Percentiles rank a stretch among this genome's conserved stretches.
phyloP scores from a whole-genome alignment of 2,888 invertebrate genomes.

The Dromius quadrimaculatus region DNA sequence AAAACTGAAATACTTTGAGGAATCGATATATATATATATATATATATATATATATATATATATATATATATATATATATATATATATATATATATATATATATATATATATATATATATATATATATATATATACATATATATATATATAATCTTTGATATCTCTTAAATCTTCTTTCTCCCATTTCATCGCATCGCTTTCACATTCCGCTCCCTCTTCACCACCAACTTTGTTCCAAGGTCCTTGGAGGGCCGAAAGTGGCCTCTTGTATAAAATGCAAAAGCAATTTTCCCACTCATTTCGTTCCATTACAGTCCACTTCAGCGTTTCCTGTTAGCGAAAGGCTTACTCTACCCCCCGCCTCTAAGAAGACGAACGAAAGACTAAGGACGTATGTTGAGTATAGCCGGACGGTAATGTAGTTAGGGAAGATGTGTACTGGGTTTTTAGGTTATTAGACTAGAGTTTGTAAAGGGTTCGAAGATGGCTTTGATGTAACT shows the following conservation, averaged over 20 bases:
- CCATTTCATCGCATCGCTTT: neutral
- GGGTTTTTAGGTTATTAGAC: slow-evolving; percentile 35
- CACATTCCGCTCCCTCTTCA: neutral
- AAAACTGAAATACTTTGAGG: too few relatives aligned
- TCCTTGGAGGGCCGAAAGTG: slow-evolving; percentile 33
- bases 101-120: too few relatives aligned
- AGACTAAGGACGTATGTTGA: slow-evolving; percentile 12
- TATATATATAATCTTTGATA: too few relatives aligned
- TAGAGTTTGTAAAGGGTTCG: slow-evolving; percentile 3
- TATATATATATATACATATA: too few relatives aligned
- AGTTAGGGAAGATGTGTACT: slow-evolving; percentile 13
- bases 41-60: too few relatives aligned
- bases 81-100: too few relatives aligned
- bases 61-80: too few relatives aligned
- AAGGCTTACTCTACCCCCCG: slow-evolving; percentile 8
- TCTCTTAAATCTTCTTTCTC: too few relatives aligned
- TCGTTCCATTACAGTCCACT: slow-evolving; percentile 46
- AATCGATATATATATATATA: too few relatives aligned
- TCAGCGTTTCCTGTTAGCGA: slow-evolving; percentile 3
- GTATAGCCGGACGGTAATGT: slow-evolving; percentile 16
- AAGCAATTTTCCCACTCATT: slow-evolving; percentile 48
- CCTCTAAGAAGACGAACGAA: slow-evolving; percentile 11
- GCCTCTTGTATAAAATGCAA: slow-evolving; percentile 47
- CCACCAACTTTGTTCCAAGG: neutral
- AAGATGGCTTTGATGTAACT: slow-evolving; percentile 17